These are phyloP conservation scores for Erpetoichthys calabaricus DNA, from an alignment of 2,797 vertebrate species.

Conservation along the genomic window DNA sequence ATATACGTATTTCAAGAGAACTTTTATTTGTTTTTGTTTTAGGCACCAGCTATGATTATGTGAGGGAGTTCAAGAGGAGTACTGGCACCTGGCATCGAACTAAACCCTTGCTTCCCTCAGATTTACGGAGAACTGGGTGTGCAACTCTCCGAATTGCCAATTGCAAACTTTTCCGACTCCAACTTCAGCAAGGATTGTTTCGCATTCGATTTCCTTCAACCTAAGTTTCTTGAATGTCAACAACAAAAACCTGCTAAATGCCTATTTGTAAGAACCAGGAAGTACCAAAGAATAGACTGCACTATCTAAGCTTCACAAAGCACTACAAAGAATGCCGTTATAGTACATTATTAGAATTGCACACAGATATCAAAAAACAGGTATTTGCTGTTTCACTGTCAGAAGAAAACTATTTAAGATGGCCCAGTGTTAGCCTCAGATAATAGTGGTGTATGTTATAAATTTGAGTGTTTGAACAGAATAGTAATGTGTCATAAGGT, in stretches of 20 bases:
- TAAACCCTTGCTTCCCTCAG: slow-evolving; percentile 64
- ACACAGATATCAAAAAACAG: too few species aligned
- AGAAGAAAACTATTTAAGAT: too few species aligned
- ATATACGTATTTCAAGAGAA: too few species aligned
- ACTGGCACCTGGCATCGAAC: slow-evolving; percentile 89
- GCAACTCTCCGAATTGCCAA: slow-evolving; percentile 82
- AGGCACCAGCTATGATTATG: slow-evolving; percentile 91
- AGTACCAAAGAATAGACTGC: slow-evolving; percentile 3
- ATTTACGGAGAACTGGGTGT: slow-evolving; percentile 80
- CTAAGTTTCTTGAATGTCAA: slow-evolving; percentile 9
- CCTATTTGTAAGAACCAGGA: slow-evolving; percentile 16
- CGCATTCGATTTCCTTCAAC: slow-evolving; percentile 63
- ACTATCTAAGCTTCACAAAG: neutral
- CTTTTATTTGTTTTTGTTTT: neutral
- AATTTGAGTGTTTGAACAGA: too few species aligned
- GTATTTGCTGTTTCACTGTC: too few species aligned
- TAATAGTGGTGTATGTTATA: too few species aligned
- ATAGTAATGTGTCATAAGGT: too few species aligned
- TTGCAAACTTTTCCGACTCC: slow-evolving; percentile 89
- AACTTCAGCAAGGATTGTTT: slow-evolving; percentile 84
- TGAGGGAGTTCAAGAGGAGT: slow-evolving; percentile 87
- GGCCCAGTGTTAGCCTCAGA: too few species aligned
- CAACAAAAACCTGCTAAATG: too few species aligned
- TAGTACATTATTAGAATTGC: neutral
- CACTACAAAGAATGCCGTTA: neutral